These are phyloP conservation scores for Cettia cetti DNA, from an alignment of 2,113 vertebrate species.

Conservation along the genomic window DNA sequence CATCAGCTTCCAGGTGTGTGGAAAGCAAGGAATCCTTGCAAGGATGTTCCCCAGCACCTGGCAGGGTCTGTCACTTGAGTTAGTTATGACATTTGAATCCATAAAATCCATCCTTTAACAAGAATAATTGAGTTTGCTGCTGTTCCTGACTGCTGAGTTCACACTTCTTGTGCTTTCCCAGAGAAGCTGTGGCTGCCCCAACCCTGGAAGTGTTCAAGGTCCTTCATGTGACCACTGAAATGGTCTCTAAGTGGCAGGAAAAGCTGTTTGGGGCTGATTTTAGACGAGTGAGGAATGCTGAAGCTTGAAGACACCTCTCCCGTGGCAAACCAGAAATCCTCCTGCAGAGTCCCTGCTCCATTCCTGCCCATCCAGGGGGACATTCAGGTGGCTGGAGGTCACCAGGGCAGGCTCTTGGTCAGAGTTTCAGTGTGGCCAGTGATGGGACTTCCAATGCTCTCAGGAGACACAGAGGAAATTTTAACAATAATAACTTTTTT, in stretches of 20 bases:
- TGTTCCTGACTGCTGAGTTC: not conserved
- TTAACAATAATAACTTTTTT: not conserved
- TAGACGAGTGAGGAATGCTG: no score
- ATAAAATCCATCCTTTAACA: not conserved
- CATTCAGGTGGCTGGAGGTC: not conserved
- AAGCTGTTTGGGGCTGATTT: not conserved
- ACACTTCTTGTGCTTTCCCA: not conserved
- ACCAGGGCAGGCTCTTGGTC: not conserved
- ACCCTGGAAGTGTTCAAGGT: not conserved
- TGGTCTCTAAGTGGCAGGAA: not conserved
- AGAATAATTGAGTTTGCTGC: not conserved
- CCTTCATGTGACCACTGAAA: not conserved
- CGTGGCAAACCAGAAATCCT: not conserved
- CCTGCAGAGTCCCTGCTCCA: not conserved
- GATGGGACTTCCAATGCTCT: no score
- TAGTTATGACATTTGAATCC: not conserved
- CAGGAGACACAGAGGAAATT: not conserved
- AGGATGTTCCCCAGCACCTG: not conserved
- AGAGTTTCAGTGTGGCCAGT: not conserved
- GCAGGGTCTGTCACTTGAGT: not conserved
- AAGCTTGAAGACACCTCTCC: not conserved
- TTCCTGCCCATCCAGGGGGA: not conserved
- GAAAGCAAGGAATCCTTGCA: not conserved
- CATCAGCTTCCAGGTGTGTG: not conserved
- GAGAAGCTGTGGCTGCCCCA: not conserved